A percentile compares a stretch with the other conserved stretches of the same genome.
Evolutionary conservation across 2,888 invertebrate species (phyloP).

Genomic region (Agapetus fuscipes): DNA sequence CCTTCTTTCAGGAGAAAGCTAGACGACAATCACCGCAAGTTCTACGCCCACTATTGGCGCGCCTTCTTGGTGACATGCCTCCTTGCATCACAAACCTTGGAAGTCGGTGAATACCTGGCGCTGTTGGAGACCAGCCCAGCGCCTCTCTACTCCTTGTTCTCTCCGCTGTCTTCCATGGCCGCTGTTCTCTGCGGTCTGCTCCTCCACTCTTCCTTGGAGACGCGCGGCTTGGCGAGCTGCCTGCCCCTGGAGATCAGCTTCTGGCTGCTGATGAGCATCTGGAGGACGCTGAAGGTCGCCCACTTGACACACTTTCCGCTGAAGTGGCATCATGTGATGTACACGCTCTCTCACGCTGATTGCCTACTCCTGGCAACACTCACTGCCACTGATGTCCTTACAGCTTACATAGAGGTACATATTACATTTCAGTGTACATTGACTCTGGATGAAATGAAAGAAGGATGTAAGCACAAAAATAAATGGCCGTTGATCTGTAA

Average conservation of each 20-base stretch:
- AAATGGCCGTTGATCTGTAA: no score
- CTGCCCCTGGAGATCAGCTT: conserved; percentile 23
- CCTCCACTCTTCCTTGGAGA: conserved; percentile 26
- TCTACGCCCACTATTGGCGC: conserved; percentile 21
- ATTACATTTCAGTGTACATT: no score
- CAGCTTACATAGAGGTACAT: conserved; percentile 13
- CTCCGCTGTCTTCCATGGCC: conserved; percentile 23
- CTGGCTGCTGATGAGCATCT: conserved; percentile 21
- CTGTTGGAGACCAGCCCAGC: conserved; percentile 25
- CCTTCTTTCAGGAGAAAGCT: conserved; percentile 8
- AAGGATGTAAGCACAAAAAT: no score
- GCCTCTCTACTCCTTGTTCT: conserved; percentile 22
- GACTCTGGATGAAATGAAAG: no score
- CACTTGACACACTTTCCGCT: conserved; percentile 1
- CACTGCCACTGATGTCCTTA: conserved; percentile 6
- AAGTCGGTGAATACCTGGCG: conserved; percentile 22
- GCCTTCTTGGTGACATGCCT: conserved; percentile 22
- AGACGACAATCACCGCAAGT: conserved; percentile 4
- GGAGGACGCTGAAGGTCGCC: conserved; percentile 10
- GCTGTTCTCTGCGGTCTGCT: conserved; percentile 26
- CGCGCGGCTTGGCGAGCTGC: conserved; percentile 22
- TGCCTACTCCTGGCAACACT: conserved; percentile 5
- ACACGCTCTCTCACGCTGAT: conserved; percentile 3
- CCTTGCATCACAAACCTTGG: conserved; percentile 21
- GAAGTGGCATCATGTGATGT: conserved; percentile 9